phyloP scores from a whole-genome alignment of 2,113 vertebrate genomes.

The Otocyon megalotis region DNA sequence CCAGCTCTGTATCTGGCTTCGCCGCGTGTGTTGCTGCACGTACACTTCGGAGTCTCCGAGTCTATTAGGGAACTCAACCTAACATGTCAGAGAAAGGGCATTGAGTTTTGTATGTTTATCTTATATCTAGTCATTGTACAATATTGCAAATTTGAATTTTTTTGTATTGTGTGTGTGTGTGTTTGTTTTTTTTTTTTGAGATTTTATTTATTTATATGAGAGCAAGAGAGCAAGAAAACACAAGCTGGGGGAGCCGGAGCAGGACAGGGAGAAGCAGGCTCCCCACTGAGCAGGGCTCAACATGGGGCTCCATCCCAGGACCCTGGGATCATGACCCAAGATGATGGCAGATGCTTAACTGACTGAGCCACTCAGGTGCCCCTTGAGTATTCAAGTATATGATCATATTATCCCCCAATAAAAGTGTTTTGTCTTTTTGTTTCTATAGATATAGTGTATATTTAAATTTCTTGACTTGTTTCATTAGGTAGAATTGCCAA shows the following conservation, averaged over 20 bases:
- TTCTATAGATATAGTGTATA: neutral
- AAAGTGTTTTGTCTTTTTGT: neutral
- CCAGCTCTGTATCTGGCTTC: neutral
- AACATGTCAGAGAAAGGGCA: neutral
- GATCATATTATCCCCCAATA: neutral
- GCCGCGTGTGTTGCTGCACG: rapidly evolving
- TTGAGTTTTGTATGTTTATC: neutral
- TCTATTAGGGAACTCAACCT: neutral
- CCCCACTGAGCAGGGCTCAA: too few species aligned
- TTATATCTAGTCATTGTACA: neutral
- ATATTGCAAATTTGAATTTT: neutral
- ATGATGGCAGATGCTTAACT: too few species aligned
- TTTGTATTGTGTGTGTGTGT: neutral
- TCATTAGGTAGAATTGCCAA: neutral
- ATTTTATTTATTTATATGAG: too few species aligned
- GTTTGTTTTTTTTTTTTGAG: too few species aligned
- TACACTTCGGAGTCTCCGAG: neutral
- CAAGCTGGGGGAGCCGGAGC: too few species aligned
- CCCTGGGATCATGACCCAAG: too few species aligned
- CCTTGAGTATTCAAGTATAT: neutral
- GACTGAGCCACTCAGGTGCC: too few species aligned
- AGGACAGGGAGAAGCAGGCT: too few species aligned
- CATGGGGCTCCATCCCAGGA: too few species aligned
- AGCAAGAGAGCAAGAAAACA: too few species aligned
- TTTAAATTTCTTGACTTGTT: neutral